Evolutionary conservation across 2,797 vertebrate species (phyloP).

Genomic region (Sarcophilus harrisii): DNA sequence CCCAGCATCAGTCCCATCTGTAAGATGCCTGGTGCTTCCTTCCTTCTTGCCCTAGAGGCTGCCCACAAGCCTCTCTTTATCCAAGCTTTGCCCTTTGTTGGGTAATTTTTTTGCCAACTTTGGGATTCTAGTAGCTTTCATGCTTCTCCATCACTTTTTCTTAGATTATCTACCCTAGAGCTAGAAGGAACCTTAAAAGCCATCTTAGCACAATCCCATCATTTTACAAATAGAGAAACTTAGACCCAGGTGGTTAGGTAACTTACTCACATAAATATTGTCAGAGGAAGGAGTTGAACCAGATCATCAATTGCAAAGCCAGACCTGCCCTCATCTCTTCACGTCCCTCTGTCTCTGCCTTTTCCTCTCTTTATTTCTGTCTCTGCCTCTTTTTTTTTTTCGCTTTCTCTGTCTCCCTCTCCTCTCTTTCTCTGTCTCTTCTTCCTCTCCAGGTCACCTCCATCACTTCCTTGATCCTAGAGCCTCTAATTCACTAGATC

Average conservation of each 20-base stretch:
- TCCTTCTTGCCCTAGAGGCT: not conserved
- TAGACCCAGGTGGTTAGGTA: not conserved
- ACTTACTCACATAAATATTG: not conserved
- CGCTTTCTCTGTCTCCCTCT: too few relatives aligned
- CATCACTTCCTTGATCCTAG: not conserved
- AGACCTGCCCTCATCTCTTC: not conserved
- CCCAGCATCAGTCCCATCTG: not conserved
- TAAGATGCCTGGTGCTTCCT: not conserved
- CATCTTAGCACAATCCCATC: not conserved
- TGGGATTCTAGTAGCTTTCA: not conserved
- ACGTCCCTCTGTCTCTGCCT: fast-evolving
- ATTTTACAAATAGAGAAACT: not conserved
- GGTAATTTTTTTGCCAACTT: not conserved
- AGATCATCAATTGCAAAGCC: not conserved
- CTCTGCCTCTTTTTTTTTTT: too few relatives aligned
- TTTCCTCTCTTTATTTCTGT: too few relatives aligned
- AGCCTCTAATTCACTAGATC: not conserved
- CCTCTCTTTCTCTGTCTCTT: too few relatives aligned
- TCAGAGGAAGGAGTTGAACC: not conserved
- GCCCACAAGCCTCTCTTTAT: not conserved
- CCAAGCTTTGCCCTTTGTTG: conserved; percentile 34
- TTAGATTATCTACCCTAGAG: not conserved
- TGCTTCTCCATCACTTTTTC: not conserved
- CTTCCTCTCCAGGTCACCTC: too few relatives aligned
- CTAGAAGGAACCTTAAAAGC: not conserved